Conservation (phyloP, 2,888 invertebrate species). For the Phlogophora meticulosa region DNA sequence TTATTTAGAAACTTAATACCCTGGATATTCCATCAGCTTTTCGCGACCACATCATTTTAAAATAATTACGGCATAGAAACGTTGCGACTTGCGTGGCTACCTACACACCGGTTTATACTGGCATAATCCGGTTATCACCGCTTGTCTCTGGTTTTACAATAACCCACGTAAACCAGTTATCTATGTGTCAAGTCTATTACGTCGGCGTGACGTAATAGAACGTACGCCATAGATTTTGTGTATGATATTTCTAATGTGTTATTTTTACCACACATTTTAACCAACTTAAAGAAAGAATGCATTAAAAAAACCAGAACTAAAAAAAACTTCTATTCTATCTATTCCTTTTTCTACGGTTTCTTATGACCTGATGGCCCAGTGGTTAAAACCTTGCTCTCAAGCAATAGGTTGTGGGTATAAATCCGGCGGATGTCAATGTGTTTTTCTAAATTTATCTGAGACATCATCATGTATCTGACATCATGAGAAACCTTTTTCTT, state of each 20-base stretch:
- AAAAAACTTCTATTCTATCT: too few species aligned
- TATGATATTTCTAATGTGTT: not conserved
- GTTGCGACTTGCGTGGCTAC: slow-evolving; percentile 28
- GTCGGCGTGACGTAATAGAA: slow-evolving; percentile 15
- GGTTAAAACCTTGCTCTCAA: too few species aligned
- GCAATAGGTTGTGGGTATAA: too few species aligned
- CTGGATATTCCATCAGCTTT: slow-evolving; percentile 10
- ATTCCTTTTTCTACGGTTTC: too few species aligned
- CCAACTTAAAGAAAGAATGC: not conserved
- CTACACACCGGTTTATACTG: slow-evolving; percentile 15
- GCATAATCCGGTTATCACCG: slow-evolving; percentile 55
- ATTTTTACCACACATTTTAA: not conserved
- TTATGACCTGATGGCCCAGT: too few species aligned
- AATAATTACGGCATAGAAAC: slow-evolving; percentile 41
- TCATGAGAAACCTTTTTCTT: too few species aligned
- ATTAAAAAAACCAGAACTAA: too few species aligned
- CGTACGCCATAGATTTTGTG: not conserved
- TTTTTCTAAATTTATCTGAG: too few species aligned
- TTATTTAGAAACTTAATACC: slow-evolving; percentile 18
- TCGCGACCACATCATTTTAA: slow-evolving; percentile 25
- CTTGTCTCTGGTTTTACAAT: slow-evolving; percentile 40
- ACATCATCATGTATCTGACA: too few species aligned
- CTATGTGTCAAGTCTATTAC: too few species aligned
- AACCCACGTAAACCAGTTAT: slow-evolving; percentile 50
- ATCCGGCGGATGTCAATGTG: too few species aligned